phyloP scores from a whole-genome alignment of 2,888 invertebrate genomes.

The Dyspetes luteomarginatus region DNA sequence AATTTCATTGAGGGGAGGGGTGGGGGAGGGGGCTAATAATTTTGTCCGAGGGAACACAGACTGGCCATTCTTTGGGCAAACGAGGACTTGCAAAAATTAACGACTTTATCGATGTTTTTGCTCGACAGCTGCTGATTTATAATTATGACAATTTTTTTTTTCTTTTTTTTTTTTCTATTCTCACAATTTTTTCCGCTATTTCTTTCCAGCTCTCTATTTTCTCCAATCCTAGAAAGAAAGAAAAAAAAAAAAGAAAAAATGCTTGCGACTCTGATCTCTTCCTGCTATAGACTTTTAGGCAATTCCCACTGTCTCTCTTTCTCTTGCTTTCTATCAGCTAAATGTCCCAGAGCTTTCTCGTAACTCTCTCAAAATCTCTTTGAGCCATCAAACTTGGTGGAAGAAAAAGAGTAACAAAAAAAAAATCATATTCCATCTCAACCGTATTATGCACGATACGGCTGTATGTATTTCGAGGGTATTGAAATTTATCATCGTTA shows the following conservation, averaged over 20 bases:
- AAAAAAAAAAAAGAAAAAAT: background rate
- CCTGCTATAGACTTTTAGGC: conserved; percentile 9
- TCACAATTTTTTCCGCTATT: background rate
- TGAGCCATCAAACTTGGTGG: background rate
- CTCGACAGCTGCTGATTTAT: background rate
- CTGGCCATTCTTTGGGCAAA: too few species aligned
- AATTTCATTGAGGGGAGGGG: too few species aligned
- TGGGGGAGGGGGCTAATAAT: too few species aligned
- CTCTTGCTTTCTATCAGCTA: conserved; percentile 30
- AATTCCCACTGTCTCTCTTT: conserved; percentile 8
- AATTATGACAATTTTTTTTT: background rate
- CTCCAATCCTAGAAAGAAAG: background rate
- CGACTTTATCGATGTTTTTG: background rate
- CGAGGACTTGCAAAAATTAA: too few species aligned
- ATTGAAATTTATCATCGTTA: conserved; percentile 42
- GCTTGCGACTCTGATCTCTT: background rate
- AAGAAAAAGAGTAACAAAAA: background rate
- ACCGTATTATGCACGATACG: conserved; percentile 49
- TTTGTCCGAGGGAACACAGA: too few species aligned
- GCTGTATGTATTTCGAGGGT: conserved; percentile 33
- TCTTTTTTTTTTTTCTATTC: background rate
- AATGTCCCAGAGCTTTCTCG: background rate
- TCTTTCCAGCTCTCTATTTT: background rate
- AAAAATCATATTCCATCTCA: conserved; percentile 16
- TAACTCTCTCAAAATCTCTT: background rate